Base-by-base conservation (phyloP, 2,113 vertebrate species). In the Ammodramus savannarum region DNA sequence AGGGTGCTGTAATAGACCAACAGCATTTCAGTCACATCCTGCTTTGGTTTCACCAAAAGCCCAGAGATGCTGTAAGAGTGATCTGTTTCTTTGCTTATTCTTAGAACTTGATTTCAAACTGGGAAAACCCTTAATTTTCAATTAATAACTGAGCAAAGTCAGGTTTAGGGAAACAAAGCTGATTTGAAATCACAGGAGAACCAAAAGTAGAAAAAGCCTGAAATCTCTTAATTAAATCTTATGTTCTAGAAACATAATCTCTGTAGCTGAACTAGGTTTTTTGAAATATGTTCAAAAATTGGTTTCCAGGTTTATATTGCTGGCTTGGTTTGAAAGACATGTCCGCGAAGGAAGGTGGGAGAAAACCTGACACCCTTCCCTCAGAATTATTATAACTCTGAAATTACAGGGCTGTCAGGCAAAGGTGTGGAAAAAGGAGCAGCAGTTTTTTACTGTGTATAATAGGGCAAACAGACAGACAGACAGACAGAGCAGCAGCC, bases 311-410 rank as follows among this genome's bases (percentile, higher is more conserved):
- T 39, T 76, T 66, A 11, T 83, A 62, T 52, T 16, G 25, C 29
- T 82, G 16, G 34, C 25, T 62, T 43, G 36, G 25, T 71, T 51
- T 51, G 44, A 82, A 59, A 41, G 31, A 41, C 1, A 0, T 10
- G 6, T 43, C 55, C 20, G 8, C 38, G 6, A 20, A 16, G 25
- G 55, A 43, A 61, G 31, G 25, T 0, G 1, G 20, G 44, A 61
- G 41, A 49, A 73, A 51, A 71, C 29, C 2, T 25, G 7, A 19
- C 16, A 0, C 7, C 15, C 31, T 71, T 71, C 25, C 20, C 19
- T 51, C 20, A 0, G 2, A 54, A 25, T 31, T 54, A 2, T 9
- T 54, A 1, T 15, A 54, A 18, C 19, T 52, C 1, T 2, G 15
- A 31, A 63, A 54, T 34, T 8, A 13, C 0, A 3, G 38, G 9